These are phyloP conservation scores for Corythornis leucogaster DNA, from an alignment of 2,797 vertebrate genomes.

Conservation along the genomic window DNA sequence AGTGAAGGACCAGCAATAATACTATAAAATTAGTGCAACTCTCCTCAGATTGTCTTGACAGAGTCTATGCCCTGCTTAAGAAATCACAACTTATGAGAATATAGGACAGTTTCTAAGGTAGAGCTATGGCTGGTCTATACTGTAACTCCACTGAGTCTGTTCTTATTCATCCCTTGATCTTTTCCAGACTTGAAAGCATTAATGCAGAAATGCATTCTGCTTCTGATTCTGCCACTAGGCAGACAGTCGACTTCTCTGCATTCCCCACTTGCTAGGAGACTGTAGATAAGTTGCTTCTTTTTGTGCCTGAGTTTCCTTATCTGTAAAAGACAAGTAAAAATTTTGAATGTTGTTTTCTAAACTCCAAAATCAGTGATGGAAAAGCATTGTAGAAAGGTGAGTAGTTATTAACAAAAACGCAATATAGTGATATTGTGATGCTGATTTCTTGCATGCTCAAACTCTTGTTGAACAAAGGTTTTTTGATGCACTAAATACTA, in stretches of 20 bases:
- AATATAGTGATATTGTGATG: background rate
- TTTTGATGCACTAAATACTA: background rate
- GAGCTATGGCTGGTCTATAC: background rate
- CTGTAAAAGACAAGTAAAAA: background rate
- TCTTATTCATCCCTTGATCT: background rate
- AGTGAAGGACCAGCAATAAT: background rate
- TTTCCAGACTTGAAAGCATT: background rate
- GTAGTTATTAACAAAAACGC: background rate
- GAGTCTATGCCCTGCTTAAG: background rate
- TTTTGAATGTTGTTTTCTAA: background rate
- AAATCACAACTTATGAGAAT: background rate
- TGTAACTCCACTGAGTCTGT: background rate
- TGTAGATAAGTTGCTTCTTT: background rate
- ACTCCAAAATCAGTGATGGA: background rate
- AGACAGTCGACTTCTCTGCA: no score
- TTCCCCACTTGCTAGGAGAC: background rate
- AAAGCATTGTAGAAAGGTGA: background rate
- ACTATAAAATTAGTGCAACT: background rate
- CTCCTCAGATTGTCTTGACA: background rate
- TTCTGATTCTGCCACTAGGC: background rate
- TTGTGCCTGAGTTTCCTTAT: background rate
- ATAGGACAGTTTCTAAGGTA: background rate
- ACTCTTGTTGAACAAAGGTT: background rate
- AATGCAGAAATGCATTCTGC: background rate
- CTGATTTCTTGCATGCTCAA: background rate